A percentile compares a stretch with the other conserved stretches of the same genome.
Evolutionary conservation across 2,113 vertebrate species (phyloP).

Genomic region (Oryzias melastigma): DNA sequence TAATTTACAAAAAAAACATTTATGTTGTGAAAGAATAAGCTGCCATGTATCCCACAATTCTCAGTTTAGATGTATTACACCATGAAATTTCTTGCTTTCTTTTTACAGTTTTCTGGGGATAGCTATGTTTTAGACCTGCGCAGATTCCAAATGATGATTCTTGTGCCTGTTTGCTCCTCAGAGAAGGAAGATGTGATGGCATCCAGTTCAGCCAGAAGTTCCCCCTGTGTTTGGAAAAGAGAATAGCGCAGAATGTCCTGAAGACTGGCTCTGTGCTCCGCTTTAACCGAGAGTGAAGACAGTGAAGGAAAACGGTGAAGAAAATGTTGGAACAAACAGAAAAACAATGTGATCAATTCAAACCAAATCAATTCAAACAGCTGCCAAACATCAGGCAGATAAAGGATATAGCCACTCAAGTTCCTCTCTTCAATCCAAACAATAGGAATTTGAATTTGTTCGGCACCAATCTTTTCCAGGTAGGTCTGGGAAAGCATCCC

Average conservation of each 20-base stretch:
- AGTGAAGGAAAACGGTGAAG: conserved; percentile 74
- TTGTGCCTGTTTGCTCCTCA: conserved; percentile 81
- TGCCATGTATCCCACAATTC: too few species aligned
- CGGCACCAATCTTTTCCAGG: conserved; percentile 79
- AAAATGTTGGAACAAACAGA: conserved; percentile 7
- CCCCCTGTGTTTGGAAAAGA: conserved; percentile 79
- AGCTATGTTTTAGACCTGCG: conserved; percentile 81
- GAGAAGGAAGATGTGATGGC: conserved; percentile 66
- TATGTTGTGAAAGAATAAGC: too few species aligned
- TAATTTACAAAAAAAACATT: not conserved
- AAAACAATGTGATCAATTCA: too few species aligned
- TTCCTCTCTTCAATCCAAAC: conserved; percentile 56
- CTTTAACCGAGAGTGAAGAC: conserved; percentile 69
- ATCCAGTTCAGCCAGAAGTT: conserved; percentile 82
- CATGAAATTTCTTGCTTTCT: too few species aligned
- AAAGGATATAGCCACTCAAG: conserved; percentile 84
- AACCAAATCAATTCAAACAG: too few species aligned
- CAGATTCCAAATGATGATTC: conserved; percentile 96
- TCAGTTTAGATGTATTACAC: too few species aligned
- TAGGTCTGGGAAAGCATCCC: conserved; percentile 94
- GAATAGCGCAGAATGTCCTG: conserved; percentile 86
- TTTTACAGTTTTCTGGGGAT: too few species aligned
- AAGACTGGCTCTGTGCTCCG: conserved; percentile 80
- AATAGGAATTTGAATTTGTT: conserved; percentile 90
- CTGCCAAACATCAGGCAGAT: not conserved